Base-by-base conservation (phyloP, 2,797 vertebrate genomes). In the Anabacerthia variegaticeps region DNA sequence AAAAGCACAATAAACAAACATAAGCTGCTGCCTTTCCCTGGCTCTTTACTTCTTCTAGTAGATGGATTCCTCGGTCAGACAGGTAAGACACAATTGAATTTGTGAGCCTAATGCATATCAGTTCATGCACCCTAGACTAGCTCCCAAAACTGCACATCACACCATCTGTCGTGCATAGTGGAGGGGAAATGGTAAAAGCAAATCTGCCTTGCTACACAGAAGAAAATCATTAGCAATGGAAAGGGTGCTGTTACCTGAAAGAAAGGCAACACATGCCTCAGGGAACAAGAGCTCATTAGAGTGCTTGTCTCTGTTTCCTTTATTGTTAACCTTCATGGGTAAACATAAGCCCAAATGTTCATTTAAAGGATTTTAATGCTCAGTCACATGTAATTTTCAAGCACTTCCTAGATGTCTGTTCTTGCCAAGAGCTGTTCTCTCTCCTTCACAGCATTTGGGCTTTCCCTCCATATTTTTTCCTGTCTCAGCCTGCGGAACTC, bases 71-170 rank as follows among this genome's bases (percentile, higher is more conserved):
- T 96, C 16, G 0, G 90, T 88, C 89, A 95, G 96, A 97, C 96
- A 97, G 93, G 96, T 97, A 94, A 92, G 96, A 97, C 94, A 94
- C 89, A 87, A 95, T 55, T 96, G 96, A 93, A 79, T 92, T 94
- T 95, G 91, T 96, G 96, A 97, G 95, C 91, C 74, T 97, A 96
- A 97, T 96, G 77, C 95, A 59, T 62, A 95, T 96, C 96, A 95
- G 94, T 68, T 96, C 93, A 96, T 89, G 96, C 92, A 95, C 91
- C 83, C 88, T 87, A 82, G 85, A 90, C 89, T 77, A 67, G 74
- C 80, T 95, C 88, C 89, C 88, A 73, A 90, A 95, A 95, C 91
- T 79, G 92, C 72, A 74, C 83, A 74, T 94, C 21, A 0, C 80
- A 95, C 95, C 95, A 95, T 97, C 91, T 96, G 96, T 85, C 2